Percentiles rank a stretch among this genome's conserved stretches.
These are phyloP conservation scores for Apostichopus californicus DNA, from an alignment of 35 echinoderm and acorn worm genomes.

Conservation along the genomic window DNA sequence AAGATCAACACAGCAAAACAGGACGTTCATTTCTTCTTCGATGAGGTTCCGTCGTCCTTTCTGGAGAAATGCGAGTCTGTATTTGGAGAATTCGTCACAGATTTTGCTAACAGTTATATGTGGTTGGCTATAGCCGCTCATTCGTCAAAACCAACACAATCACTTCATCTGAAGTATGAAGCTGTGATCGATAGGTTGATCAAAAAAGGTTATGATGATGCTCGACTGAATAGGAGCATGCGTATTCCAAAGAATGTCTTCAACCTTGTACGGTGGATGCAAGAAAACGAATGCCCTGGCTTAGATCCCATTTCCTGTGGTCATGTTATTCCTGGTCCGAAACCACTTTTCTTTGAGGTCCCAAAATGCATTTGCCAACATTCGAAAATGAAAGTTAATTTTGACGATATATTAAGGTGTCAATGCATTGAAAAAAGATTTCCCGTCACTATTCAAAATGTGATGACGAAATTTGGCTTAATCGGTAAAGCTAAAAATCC, in stretches of 20 bases:
- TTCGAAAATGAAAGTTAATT: background rate
- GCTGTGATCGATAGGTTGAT: background rate
- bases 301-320: background rate
- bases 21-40: slow-evolving; percentile 5
- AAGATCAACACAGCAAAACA: background rate
- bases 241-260: slow-evolving; percentile 25
- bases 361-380: background rate
- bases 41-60: slow-evolving; percentile 17
- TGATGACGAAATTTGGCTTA: background rate
- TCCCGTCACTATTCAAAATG: background rate
- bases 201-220: background rate
- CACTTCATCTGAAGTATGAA: background rate
- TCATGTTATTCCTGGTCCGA: slow-evolving; percentile 18
- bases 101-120: background rate
- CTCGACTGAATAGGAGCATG: background rate
- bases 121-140: slow-evolving; percentile 1
- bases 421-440: background rate
- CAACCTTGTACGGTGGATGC: background rate
- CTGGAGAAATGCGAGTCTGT: slow-evolving; percentile 15
- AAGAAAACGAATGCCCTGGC: background rate
- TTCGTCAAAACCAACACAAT: slow-evolving; percentile 17
- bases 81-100: background rate
- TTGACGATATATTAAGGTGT: background rate
- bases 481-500: background rate
- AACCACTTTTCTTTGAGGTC: slow-evolving; percentile 20